phyloP scores from a whole-genome alignment of 2,113 vertebrate species.

The Marcusenius ussheri region DNA sequence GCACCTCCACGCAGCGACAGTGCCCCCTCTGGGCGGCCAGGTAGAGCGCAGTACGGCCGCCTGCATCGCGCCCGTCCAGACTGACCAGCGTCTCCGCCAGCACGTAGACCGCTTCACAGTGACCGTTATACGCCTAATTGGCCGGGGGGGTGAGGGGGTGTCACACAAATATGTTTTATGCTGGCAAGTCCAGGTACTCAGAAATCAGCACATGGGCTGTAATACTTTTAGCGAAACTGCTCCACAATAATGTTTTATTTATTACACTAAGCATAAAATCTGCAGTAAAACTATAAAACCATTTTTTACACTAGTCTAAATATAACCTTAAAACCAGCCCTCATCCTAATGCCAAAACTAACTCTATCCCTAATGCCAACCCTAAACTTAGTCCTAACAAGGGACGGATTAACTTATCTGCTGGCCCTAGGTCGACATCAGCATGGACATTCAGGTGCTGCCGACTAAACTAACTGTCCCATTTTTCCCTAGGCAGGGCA shows the following conservation, averaged over 20 bases:
- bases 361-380: neutral
- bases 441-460: too few relatives aligned
- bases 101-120: constrained; percentile 82
- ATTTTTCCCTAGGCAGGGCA: too few relatives aligned
- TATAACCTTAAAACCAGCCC: neutral
- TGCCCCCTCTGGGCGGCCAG: constrained; percentile 79
- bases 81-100: constrained; percentile 87
- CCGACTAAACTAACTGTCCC: too few relatives aligned
- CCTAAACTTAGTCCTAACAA: neutral
- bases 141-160: neutral
- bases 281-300: neutral
- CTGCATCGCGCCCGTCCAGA: constrained; percentile 79
- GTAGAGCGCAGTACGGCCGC: constrained; percentile 80
- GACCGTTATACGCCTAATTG: constrained; percentile 83
- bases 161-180: neutral
- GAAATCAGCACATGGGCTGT: neutral
- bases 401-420: too few relatives aligned
- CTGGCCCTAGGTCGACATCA: too few relatives aligned
- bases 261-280: neutral
- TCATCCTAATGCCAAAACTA: neutral
- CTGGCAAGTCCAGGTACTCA: neutral
- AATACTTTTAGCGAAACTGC: neutral
- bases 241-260: neutral
- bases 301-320: neutral
- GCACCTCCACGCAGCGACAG: constrained; percentile 77